Percentiles rank a stretch among this genome's conserved stretches.
Conservation (phyloP, 2,797 vertebrate species). For the Geotrypetes seraphini region DNA sequence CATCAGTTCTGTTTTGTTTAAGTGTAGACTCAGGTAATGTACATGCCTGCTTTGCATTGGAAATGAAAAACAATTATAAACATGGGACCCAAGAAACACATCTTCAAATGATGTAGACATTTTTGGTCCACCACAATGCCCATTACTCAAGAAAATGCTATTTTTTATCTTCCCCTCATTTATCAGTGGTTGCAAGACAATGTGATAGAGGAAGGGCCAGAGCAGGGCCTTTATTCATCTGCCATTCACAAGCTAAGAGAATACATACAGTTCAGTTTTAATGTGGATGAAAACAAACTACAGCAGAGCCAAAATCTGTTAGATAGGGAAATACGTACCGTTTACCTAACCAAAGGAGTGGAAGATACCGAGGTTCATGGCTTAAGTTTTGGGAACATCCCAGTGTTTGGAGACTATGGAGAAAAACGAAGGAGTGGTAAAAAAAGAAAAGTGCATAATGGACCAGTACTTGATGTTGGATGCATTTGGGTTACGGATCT, state of each 20-base stretch:
- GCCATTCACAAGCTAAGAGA: conserved; percentile 83
- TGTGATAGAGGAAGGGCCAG: conserved; percentile 37
- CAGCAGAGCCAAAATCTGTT: conserved; percentile 23
- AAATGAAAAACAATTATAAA: neutral
- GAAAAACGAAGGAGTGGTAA: conserved; percentile 70
- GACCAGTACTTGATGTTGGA: conserved; percentile 80
- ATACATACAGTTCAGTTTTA: conserved; percentile 88
- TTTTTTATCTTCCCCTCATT: conserved; percentile 75
- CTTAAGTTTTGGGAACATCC: conserved; percentile 89
- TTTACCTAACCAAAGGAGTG: conserved; percentile 67
- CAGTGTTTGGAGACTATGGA: conserved; percentile 83
- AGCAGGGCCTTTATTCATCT: conserved; percentile 63
- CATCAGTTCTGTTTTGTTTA: neutral
- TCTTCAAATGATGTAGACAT: conserved; percentile 53
- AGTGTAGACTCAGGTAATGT: conserved; percentile 1
- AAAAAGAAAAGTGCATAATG: conserved; percentile 68
- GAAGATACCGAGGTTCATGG: conserved; percentile 65
- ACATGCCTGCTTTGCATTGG: neutral
- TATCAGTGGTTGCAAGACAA: conserved; percentile 73
- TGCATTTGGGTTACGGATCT: conserved; percentile 95
- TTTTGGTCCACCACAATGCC: conserved; percentile 67
- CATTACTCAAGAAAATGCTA: conserved; percentile 89
- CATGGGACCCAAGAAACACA: neutral
- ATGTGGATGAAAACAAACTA: conserved; percentile 47
- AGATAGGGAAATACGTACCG: conserved; percentile 74